Percentiles rank a stretch among this genome's conserved stretches.
Conservation (phyloP, 2,797 vertebrate species). For the Crenuchus spilurus region DNA sequence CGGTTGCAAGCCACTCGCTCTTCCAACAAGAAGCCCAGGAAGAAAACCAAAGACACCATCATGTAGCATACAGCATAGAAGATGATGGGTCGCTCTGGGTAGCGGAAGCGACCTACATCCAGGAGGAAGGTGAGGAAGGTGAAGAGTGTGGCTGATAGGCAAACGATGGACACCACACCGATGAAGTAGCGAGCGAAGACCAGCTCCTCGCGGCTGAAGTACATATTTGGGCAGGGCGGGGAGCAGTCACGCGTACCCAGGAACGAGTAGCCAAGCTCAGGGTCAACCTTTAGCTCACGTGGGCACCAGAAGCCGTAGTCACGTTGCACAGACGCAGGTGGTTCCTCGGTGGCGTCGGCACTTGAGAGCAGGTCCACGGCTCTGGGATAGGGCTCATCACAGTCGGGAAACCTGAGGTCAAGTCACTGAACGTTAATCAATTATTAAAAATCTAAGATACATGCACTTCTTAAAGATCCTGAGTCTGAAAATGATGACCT, state of each 20-base stretch:
- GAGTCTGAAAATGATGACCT: too few relatives aligned
- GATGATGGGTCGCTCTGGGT: conserved; percentile 96
- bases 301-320: conserved; percentile 98
- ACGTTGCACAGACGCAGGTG: conserved; percentile 86
- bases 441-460: too few relatives aligned
- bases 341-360: conserved; percentile 84
- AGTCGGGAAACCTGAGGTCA: conserved; percentile 88
- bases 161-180: conserved; percentile 90
- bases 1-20: conserved; percentile 91
- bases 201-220: conserved; percentile 89
- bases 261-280: conserved; percentile 92
- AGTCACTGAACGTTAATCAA: conserved; percentile 68
- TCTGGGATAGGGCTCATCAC: conserved; percentile 92
- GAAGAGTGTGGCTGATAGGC: conserved; percentile 94
- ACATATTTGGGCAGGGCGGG: conserved; percentile 96
- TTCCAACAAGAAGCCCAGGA: conserved; percentile 93
- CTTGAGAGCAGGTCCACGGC: conserved; percentile 82
- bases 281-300: conserved; percentile 91
- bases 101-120: conserved; percentile 94
- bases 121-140: conserved; percentile 98
- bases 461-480: too few relatives aligned
- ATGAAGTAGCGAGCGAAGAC: conserved; percentile 93
- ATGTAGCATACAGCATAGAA: conserved; percentile 98
- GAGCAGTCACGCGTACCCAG: conserved; percentile 91
- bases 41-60: conserved; percentile 96